Evolutionary conservation across 2,797 vertebrate genomes (phyloP).

Genomic region (Acomys russatus): DNA sequence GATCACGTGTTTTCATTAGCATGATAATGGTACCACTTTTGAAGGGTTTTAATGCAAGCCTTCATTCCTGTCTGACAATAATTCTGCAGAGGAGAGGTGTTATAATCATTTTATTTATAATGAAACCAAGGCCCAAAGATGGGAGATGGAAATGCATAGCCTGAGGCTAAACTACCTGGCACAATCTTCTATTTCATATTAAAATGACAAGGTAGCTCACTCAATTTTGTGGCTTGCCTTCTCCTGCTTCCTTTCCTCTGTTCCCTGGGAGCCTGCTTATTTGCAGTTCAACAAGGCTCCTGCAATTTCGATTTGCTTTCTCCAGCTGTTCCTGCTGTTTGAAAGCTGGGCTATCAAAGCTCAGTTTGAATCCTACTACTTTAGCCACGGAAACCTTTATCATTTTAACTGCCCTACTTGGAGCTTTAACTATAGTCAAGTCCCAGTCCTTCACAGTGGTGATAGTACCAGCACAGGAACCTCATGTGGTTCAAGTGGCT

Average conservation of each 20-base stretch:
- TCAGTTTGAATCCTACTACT: constrained; percentile 67
- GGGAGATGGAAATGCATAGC: constrained; percentile 43
- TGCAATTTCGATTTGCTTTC: constrained; percentile 75
- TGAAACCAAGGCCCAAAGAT: constrained; percentile 32
- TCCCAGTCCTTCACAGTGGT: constrained; percentile 47
- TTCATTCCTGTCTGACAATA: constrained; percentile 39
- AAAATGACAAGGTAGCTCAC: constrained; percentile 55
- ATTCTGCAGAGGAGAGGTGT: not conserved
- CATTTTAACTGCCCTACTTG: constrained; percentile 69
- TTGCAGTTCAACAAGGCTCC: constrained; percentile 73
- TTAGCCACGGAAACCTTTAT: constrained; percentile 70
- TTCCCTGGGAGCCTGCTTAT: constrained; percentile 63
- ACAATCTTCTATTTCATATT: constrained; percentile 68
- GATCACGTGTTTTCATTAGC: constrained; percentile 56
- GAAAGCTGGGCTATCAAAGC: constrained; percentile 65
- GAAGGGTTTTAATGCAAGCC: constrained; percentile 30
- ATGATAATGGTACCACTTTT: constrained; percentile 31
- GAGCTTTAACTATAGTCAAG: constrained; percentile 56
- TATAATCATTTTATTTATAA: constrained; percentile 66
- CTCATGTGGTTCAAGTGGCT: constrained; percentile 28
- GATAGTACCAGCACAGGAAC: constrained; percentile 50
- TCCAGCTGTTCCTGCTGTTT: constrained; percentile 74
- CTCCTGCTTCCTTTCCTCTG: constrained; percentile 28
- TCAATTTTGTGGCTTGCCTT: constrained; percentile 63
- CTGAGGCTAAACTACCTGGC: constrained; percentile 40